Evolutionary conservation across 2,113 vertebrate species (phyloP), one percentile per base, ranked within the genome.

Genomic region (Delphinus delphis): DNA sequence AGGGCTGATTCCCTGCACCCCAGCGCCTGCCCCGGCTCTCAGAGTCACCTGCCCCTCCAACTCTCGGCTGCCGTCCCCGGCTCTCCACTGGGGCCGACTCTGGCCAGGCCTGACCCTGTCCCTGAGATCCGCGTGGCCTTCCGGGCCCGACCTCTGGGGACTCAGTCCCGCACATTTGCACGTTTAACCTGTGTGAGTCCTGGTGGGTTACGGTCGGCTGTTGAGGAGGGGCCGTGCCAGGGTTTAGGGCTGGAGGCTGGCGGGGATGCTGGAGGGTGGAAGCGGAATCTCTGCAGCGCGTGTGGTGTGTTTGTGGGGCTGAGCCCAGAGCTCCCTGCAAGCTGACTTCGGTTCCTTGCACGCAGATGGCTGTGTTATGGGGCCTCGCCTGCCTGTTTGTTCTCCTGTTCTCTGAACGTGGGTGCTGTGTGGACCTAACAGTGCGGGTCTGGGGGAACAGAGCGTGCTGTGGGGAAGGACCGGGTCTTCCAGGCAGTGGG

Each of bases 401-500:
- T 36, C 25, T 31, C 31, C 47, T 17, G 13, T 38, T 68, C 25
- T 90, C 13, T 4, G 13, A 38, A 4, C 0, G 7, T 11, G 36
- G 58, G n/a, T 41, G 50, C 33, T 25, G 5, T 2, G 26, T 18
- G 55, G 55, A 9, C 31, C 21, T 31, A 0, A n/a, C 0, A 8
- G 10, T 3, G 25, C 67, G 87, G 55, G 4, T 8, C 0, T 36
- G 53, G 63, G 14, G 31, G 13, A 38, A 38, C 38, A 38, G 41
- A 11, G 33, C 0, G 0, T 26, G 58, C 26, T 6, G 4, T 2
- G 1, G 68, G 33, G 10, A 3, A 38, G 50, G n/a, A 65, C 36
- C 33, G 62, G 65, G 5, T 60, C 60, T 44, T 26, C 4, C 38
- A 17, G 55, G 31, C 11, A 2, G 50, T 3, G 0, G 6, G 28